Percentiles rank a stretch among this genome's conserved stretches.
Evolutionary conservation across 53 echinoderm and acorn worm species (phyloP).

Genomic region (Arbacia lixula): DNA sequence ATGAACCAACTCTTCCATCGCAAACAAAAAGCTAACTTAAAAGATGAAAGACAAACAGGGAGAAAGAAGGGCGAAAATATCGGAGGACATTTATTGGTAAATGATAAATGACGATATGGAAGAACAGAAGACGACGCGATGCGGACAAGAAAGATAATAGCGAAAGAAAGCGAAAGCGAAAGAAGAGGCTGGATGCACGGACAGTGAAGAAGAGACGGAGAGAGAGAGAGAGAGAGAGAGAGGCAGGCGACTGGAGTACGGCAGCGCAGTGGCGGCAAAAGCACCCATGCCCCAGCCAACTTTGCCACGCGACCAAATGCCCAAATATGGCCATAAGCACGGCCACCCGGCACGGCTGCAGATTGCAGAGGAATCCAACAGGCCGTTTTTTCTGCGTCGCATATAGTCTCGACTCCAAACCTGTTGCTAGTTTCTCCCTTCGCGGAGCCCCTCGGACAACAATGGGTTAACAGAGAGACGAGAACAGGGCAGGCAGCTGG

Average conservation of each 20-base stretch:
- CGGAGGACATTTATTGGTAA: no score
- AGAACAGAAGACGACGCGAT: no score
- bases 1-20: no score
- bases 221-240: not conserved
- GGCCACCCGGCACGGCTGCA: constrained; percentile 44
- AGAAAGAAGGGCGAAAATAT: no score
- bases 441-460: no score
- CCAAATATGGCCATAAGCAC: constrained; percentile 59
- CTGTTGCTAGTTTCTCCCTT: no score
- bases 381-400: constrained; percentile 49
- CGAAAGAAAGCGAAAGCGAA: not conserved
- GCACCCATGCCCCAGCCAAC: constrained; percentile 22
- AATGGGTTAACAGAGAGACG: no score
- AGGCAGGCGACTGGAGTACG: not conserved
- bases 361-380: constrained; percentile 59
- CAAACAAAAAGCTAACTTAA: no score
- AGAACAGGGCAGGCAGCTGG: no score
- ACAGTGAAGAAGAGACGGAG: not conserved
- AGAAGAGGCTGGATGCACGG: not conserved
- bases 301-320: constrained; percentile 61
- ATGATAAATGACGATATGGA: no score
- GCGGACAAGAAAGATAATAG: not conserved
- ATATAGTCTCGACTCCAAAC: not conserved
- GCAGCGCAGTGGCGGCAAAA: not conserved
- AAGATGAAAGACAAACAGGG: no score